phyloP scores from a whole-genome alignment of 1,140 invertebrate genomes.

The Drosophila lacertosa region DNA sequence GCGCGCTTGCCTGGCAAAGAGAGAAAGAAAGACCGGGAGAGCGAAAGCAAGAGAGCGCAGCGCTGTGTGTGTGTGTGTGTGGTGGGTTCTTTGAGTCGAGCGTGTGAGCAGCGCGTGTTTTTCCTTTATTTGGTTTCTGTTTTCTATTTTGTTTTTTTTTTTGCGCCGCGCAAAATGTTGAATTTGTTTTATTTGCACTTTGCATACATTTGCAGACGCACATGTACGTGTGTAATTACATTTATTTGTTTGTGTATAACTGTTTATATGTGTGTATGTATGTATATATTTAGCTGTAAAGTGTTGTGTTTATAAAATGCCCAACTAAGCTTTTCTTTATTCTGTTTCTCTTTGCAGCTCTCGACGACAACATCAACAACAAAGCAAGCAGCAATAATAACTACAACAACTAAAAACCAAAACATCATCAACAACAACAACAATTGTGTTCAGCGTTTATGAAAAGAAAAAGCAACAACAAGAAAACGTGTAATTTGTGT shows the following conservation, averaged over 20 bases:
- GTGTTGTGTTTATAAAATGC: constrained; percentile 35
- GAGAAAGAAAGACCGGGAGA: constrained; percentile 3
- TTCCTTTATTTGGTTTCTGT: constrained; percentile 47
- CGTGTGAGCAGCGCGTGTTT: constrained; percentile 48
- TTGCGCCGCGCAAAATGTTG: constrained; percentile 39
- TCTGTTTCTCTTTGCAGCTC: constrained; percentile 43
- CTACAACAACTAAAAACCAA: constrained; percentile 4
- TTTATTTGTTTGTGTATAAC: neutral
- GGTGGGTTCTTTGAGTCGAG: constrained; percentile 25
- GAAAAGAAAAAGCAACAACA: neutral
- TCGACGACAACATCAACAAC: constrained; percentile 26
- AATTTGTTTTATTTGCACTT: constrained; percentile 39
- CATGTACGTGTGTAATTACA: neutral
- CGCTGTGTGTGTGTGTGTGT: constrained; percentile 7
- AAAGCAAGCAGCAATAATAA: constrained; percentile 20
- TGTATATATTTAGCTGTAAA: constrained; percentile 10
- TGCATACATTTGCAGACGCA: constrained; percentile 10
- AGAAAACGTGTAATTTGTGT: constrained; percentile 17
- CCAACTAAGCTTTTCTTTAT: constrained; percentile 45
- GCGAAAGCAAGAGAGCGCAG: neutral
- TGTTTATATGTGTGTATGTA: neutral
- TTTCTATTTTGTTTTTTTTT: constrained; percentile 6
- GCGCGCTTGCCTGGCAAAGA: constrained; percentile 1
- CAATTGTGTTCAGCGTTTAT: constrained; percentile 26
- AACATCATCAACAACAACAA: constrained; percentile 9